phyloP scores from a whole-genome alignment of 2,797 vertebrate species.

The Limnodromus scolopaceus region DNA sequence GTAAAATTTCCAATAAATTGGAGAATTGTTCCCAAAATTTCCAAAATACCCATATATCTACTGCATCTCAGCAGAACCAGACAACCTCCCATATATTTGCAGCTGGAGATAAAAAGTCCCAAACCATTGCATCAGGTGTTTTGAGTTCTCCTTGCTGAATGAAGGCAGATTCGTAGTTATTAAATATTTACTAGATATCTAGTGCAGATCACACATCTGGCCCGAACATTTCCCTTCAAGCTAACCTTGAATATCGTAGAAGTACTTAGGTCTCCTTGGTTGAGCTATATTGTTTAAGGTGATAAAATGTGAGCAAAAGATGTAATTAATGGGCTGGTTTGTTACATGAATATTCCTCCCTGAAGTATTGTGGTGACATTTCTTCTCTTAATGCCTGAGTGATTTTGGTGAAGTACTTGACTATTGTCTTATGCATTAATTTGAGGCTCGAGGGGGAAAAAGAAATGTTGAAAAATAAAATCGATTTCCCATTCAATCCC shows the following conservation, averaged over 20 bases:
- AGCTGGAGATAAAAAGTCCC: background rate
- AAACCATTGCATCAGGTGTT: background rate
- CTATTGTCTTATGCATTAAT: slow-evolving; percentile 25
- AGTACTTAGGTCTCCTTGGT: background rate
- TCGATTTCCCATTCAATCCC: background rate
- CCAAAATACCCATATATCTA: background rate
- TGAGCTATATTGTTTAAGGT: background rate
- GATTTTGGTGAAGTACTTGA: slow-evolving; percentile 14
- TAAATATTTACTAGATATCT: background rate
- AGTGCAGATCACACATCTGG: background rate
- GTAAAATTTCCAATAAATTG: background rate
- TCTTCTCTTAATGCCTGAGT: slow-evolving; percentile 5
- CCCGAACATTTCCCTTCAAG: background rate
- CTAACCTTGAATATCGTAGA: background rate
- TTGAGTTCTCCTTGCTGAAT: background rate
- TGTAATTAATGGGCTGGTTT: slow-evolving; percentile 12
- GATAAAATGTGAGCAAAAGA: slow-evolving; percentile 17
- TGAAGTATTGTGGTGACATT: slow-evolving; percentile 19
- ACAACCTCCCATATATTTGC: background rate
- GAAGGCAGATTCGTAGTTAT: background rate
- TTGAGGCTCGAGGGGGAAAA: background rate
- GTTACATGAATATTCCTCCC: slow-evolving; percentile 24
- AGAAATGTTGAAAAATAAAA: background rate
- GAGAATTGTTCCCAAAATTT: background rate
- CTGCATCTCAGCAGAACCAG: background rate